These are phyloP conservation scores for Tricholaema leucomelas DNA, from an alignment of 2,113 vertebrate species.

Conservation along the genomic window DNA sequence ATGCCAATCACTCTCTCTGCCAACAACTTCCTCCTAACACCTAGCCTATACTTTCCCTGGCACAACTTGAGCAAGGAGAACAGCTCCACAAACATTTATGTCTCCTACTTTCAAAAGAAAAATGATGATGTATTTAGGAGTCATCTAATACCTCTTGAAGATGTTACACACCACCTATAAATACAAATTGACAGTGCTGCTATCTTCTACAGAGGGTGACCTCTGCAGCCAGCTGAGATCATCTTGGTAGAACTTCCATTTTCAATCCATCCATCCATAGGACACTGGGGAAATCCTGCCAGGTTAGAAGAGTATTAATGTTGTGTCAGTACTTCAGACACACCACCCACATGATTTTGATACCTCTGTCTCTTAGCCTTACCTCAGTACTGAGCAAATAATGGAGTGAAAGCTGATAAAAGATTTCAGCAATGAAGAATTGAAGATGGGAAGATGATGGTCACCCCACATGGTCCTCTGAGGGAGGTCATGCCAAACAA, in stretches of 20 bases:
- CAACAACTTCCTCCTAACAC: too few species aligned
- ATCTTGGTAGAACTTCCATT: background rate
- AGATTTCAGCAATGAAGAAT: background rate
- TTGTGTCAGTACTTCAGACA: background rate
- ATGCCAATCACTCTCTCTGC: too few species aligned
- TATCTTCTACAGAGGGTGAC: background rate
- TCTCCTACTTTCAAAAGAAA: background rate
- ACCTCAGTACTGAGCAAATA: background rate
- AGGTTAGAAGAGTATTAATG: background rate
- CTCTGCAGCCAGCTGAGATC: background rate
- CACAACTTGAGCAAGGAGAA: background rate
- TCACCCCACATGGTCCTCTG: background rate
- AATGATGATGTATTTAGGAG: background rate
- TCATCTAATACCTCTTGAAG: background rate
- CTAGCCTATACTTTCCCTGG: too few species aligned
- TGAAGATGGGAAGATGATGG: background rate
- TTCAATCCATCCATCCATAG: background rate
- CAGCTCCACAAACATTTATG: background rate
- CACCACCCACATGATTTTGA: background rate
- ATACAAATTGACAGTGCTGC: background rate
- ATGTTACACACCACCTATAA: background rate
- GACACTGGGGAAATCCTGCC: background rate
- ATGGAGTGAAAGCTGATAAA: background rate
- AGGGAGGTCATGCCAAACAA: background rate
- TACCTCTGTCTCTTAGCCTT: background rate